A percentile compares a stretch with the other conserved stretches of the same genome.
phyloP scores from a whole-genome alignment of 1,140 invertebrate genomes.

The Alviniconcha marisindica region DNA sequence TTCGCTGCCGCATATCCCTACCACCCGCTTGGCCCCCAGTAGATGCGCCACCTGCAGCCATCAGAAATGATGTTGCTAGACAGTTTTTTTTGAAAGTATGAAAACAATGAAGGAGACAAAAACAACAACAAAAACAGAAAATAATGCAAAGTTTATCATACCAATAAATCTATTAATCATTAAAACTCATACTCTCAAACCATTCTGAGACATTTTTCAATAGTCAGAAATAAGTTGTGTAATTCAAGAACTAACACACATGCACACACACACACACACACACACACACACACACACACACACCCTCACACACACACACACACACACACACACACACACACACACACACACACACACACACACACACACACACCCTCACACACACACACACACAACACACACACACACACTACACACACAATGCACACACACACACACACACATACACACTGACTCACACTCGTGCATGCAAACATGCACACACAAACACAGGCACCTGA shows the following conservation, averaged over 20 bases:
- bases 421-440: not conserved
- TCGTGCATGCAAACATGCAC: too few species aligned
- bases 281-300: not conserved
- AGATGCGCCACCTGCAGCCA: slow-evolving; percentile 61
- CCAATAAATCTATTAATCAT: too few species aligned
- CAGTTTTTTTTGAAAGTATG: not conserved
- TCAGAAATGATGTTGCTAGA: too few species aligned
- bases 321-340: not conserved
- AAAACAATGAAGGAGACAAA: not conserved
- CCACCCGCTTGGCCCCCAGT: slow-evolving; percentile 51
- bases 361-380: not conserved
- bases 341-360: not conserved
- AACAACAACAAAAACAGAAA: not conserved
- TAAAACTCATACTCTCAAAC: too few species aligned
- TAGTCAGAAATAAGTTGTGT: too few species aligned
- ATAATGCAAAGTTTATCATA: not conserved
- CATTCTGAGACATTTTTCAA: too few species aligned
- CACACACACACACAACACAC: too few species aligned
- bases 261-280: not conserved
- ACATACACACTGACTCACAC: not conserved
- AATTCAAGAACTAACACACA: not conserved
- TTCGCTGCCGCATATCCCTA: slow-evolving; percentile 71
- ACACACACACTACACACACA: too few species aligned
- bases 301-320: not conserved
- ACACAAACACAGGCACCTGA: too few species aligned